A percentile compares a stretch with the other conserved stretches of the same genome.
These are phyloP conservation scores for Cerastis rubricosa DNA, from an alignment of 2,888 invertebrate species.

Conservation along the genomic window DNA sequence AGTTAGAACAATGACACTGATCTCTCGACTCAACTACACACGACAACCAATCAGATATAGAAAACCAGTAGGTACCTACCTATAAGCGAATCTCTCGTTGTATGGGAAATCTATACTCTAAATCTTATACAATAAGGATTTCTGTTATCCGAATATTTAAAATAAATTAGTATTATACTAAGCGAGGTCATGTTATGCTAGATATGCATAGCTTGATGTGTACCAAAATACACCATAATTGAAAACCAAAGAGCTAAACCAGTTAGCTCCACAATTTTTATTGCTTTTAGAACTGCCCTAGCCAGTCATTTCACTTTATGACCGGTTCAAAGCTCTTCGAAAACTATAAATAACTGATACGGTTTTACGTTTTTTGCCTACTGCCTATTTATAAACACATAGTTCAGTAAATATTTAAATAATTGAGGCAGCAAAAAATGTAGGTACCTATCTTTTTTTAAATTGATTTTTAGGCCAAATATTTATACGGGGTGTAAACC, in stretches of 20 bases:
- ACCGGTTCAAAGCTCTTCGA: not conserved
- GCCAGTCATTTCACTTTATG: not conserved
- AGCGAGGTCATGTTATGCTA: too few species aligned
- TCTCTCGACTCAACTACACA: not conserved
- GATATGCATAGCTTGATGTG: not conserved
- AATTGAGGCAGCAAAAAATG: not conserved
- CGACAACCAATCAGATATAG: too few species aligned
- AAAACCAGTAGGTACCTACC: too few species aligned
- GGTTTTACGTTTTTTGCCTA: not conserved
- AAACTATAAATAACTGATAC: not conserved
- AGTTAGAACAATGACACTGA: not conserved
- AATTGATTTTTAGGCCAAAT: not conserved
- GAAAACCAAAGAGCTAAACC: slow-evolving; percentile 9
- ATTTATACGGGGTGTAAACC: too few species aligned
- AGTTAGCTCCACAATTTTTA: slow-evolving; percentile 1
- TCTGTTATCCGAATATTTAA: too few species aligned
- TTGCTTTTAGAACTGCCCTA: not conserved
- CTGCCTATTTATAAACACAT: not conserved
- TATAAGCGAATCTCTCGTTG: too few species aligned
- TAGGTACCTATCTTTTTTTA: not conserved
- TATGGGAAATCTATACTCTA: too few species aligned
- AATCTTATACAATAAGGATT: too few species aligned
- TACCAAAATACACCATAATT: not conserved
- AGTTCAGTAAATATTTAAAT: not conserved
- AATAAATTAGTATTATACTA: too few species aligned